Evolutionary conservation across 2,113 vertebrate genomes (phyloP), one percentile per base, ranked within the genome.

Genomic region (Hassar affinis): DNA sequence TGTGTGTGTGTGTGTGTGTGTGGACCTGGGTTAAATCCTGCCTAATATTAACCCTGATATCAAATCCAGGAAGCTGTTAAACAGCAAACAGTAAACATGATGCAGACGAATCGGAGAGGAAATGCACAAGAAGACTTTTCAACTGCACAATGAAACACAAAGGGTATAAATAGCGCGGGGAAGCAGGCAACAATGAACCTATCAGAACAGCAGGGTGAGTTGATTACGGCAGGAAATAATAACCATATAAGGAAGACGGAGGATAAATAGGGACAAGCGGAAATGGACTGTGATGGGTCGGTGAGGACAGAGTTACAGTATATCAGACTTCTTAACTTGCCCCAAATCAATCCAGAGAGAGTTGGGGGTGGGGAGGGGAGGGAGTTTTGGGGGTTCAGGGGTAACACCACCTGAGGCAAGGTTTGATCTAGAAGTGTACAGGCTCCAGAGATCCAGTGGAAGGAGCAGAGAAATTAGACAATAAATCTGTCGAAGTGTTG

Each of bases 1-100:
- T n/a, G n/a, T n/a, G n/a, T n/a, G n/a, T n/a, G n/a, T 42, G 38
- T 42, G 38, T 42, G 38, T 42, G 38, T 42, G 6, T 42, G 2
- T 6, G 38, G 38, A 42, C n/a, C n/a, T 12, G 38, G 12, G 22
- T 14, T 38, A 42, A 68, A 42, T 45, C 22, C 6, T 45, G 38
- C 22, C 12, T 14, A 71, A 2, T 4, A 0, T 71, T 71, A 38
- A 20, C 10, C 8, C 22, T 45, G 68, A 15, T 15, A 22, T 71
- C n/a, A 30, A 75, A 75, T 30, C 71, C 71, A 75, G 71, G 68
- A 47, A 71, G 68, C 22, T 47, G 20, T 71, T 45, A 71, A 71
- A 71, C 38, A 69, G 42, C 42, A 49, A 74, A 74, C 71, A 74
- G 27, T 2, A 74, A 74, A 51, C 71, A 51, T 18, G 71, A 6